Percentiles rank a stretch among this genome's conserved stretches.
Conservation (phyloP, 2,888 invertebrate genomes). For the Limnephilus marmoratus region DNA sequence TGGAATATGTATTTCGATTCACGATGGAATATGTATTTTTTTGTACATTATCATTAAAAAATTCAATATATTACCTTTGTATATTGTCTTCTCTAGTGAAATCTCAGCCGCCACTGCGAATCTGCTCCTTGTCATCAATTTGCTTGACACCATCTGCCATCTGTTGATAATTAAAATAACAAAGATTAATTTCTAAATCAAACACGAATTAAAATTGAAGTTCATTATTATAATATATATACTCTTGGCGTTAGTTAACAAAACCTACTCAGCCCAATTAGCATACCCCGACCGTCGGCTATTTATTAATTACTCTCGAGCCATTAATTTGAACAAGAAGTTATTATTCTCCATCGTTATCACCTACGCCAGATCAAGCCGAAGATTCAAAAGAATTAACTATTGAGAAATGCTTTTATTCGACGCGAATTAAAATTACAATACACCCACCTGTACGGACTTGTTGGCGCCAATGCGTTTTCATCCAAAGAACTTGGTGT, state of each 20-base stretch:
- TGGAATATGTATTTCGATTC: neutral
- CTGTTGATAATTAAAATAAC: slow-evolving; percentile 12
- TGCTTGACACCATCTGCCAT: slow-evolving; percentile 3
- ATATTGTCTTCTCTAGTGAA: neutral
- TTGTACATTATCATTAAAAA: neutral
- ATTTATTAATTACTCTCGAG: neutral
- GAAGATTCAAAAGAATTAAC: slow-evolving; percentile 14
- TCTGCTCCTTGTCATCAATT: neutral
- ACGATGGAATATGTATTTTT: neutral
- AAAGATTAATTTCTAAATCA: slow-evolving; percentile 8
- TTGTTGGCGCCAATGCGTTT: neutral
- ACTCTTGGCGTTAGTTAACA: neutral
- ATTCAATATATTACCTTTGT: neutral
- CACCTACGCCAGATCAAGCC: slow-evolving; percentile 19
- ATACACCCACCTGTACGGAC: slow-evolving; percentile 47
- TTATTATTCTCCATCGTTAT: neutral
- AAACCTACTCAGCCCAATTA: slow-evolving; percentile 19
- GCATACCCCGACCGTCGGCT: neutral
- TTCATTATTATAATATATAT: neutral
- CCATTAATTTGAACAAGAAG: neutral
- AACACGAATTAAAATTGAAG: neutral
- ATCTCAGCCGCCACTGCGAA: neutral
- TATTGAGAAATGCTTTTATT: slow-evolving; percentile 38
- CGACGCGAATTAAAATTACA: slow-evolving; percentile 23
- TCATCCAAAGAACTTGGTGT: neutral